phyloP scores from a whole-genome alignment of 2,797 vertebrate species.

The Prunella strophiata region DNA sequence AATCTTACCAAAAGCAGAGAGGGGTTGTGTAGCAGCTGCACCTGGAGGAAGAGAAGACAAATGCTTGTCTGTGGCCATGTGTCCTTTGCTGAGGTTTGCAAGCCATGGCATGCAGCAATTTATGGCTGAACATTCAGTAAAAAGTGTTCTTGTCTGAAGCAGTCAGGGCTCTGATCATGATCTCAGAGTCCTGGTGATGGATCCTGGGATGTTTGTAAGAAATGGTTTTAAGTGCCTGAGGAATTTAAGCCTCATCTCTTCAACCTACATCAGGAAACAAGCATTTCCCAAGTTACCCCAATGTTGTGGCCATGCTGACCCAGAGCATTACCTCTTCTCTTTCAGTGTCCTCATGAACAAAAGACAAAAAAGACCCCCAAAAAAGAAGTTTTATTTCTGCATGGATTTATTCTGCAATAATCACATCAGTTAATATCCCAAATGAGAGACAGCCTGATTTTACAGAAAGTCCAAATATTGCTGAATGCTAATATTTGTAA shows the following conservation, averaged over 20 bases:
- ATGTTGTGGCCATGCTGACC: fast-evolving
- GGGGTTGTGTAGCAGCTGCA: neutral
- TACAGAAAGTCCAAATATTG: neutral
- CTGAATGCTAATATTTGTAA: neutral
- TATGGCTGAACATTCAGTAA: neutral
- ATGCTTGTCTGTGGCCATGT: fast-evolving
- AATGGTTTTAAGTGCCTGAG: neutral
- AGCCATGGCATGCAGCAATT: neutral
- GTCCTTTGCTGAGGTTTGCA: neutral
- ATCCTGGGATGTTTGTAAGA: neutral
- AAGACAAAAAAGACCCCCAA: no score
- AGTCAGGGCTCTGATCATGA: neutral
- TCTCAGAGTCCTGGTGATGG: neutral
- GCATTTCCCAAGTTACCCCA: neutral
- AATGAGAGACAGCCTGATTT: neutral
- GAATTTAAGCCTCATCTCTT: neutral
- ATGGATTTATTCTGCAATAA: neutral
- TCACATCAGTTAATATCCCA: neutral
- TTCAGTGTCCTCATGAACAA: neutral
- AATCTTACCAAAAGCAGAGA: neutral
- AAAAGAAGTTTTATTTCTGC: neutral
- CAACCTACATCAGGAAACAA: neutral
- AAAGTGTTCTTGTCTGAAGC: neutral
- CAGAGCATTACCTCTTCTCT: neutral
- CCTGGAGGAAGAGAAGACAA: neutral